Evolutionary conservation across 2,113 vertebrate genomes (phyloP).

Genomic region (Mionectes macconnelli): DNA sequence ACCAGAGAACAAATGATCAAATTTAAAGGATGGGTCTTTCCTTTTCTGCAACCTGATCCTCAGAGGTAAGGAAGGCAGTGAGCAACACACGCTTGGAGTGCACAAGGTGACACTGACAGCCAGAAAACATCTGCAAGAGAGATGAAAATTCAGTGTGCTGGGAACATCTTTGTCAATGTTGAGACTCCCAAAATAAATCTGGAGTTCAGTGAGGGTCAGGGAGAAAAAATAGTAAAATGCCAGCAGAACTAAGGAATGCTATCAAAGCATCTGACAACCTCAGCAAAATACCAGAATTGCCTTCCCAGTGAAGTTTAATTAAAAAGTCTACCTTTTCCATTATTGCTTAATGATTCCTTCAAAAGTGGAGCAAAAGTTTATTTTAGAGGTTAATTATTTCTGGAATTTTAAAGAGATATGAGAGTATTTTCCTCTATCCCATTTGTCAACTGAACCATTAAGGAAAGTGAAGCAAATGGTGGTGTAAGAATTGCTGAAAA

Average conservation of each 20-base stretch:
- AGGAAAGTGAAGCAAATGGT: background rate
- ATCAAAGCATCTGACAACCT: background rate
- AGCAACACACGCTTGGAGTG: accelerated
- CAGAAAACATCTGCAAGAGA: background rate
- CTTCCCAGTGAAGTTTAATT: constrained; percentile 50
- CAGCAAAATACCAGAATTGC: constrained; percentile 29
- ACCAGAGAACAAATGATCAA: background rate
- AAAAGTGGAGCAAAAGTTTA: constrained; percentile 24
- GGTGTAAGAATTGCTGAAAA: background rate
- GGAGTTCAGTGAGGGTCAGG: background rate
- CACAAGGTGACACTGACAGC: background rate
- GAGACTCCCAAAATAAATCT: background rate
- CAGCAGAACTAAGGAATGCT: background rate
- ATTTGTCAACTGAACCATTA: constrained; percentile 4
- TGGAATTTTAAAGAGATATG: constrained; percentile 27
- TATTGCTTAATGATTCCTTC: constrained; percentile 41
- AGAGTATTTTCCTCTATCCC: background rate
- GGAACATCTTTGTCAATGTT: background rate
- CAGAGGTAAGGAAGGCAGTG: background rate
- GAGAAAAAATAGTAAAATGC: background rate
- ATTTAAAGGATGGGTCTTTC: background rate
- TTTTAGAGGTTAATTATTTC: constrained; percentile 49
- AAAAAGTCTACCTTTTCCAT: constrained; percentile 30
- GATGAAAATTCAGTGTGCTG: background rate
- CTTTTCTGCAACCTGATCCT: background rate